Conservation (phyloP, 92 coral and sea anemone species). For the Epizoanthus scotinus region DNA sequence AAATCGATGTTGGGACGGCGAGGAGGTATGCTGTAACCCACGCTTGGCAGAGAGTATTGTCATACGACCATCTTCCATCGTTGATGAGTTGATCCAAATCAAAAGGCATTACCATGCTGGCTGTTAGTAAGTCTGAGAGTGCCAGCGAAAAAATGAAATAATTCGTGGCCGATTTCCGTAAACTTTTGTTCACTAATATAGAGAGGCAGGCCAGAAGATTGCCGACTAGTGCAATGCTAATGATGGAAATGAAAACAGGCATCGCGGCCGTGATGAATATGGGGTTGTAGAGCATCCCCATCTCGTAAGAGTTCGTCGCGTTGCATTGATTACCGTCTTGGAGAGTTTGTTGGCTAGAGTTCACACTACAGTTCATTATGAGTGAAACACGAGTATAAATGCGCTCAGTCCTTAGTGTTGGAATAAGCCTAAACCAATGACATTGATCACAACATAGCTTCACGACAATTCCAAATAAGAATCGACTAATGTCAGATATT, state of each 20-base stretch:
- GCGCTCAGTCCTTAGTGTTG: too few species aligned
- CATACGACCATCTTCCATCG: conserved; percentile 55
- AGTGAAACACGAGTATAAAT: too few species aligned
- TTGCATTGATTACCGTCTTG: not conserved
- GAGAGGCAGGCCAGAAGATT: conserved; percentile 62
- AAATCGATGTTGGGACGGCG: conserved; percentile 74
- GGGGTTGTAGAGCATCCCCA: not conserved
- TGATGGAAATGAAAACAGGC: conserved; percentile 40
- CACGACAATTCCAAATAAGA: not conserved
- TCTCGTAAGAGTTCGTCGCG: not conserved
- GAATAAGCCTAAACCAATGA: too few species aligned
- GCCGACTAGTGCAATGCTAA: conserved; percentile 63
- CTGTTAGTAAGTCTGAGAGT: conserved; percentile 74
- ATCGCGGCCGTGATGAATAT: not conserved
- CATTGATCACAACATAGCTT: not conserved
- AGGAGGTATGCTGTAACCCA: conserved; percentile 73
- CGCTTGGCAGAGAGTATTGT: conserved; percentile 53
- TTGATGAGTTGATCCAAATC: conserved; percentile 64
- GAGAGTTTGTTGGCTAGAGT: not conserved
- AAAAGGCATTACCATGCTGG: conserved; percentile 66
- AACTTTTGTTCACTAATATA: conserved; percentile 52
- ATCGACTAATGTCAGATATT: not conserved
- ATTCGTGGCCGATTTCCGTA: conserved; percentile 60
- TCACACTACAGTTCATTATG: not conserved
- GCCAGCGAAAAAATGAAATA: conserved; percentile 79